Conservation (phyloP, 2,888 invertebrate species). For the Campoplex capitator region DNA sequence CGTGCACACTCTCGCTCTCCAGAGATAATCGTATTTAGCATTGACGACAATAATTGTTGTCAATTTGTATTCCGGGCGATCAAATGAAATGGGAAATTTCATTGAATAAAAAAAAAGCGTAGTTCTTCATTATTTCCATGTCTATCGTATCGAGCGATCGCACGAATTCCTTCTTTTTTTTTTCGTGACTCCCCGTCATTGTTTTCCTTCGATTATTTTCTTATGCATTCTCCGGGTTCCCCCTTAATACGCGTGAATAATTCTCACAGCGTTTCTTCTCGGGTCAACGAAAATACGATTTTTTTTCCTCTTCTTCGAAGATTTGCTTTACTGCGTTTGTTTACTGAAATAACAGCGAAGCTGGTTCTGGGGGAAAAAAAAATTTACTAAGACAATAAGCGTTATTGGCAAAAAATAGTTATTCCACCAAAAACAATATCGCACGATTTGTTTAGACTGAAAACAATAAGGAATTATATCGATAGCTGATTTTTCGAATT, state of each 20-base stretch:
- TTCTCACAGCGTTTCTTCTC: not conserved
- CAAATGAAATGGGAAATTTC: not conserved
- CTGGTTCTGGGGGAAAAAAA: not conserved
- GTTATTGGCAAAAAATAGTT: not conserved
- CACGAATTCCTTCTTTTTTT: not conserved
- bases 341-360: not conserved
- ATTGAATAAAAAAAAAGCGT: not conserved
- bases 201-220: conserved; percentile 55
- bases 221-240: conserved; percentile 17
- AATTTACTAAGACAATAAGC: not conserved
- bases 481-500: not conserved
- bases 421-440: not conserved
- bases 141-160: conserved; percentile 44
- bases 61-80: not conserved
- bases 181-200: conserved; percentile 4
- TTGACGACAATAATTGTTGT: conserved; percentile 39
- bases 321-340: not conserved
- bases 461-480: not conserved
- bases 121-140: conserved; percentile 7
- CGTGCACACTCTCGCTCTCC: conserved; percentile 31
- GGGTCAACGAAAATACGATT: conserved; percentile 5
- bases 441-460: not conserved
- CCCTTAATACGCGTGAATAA: not conserved
- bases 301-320: not conserved
- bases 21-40: conserved; percentile 57